phyloP scores from a whole-genome alignment of 2,888 invertebrate species.

The Timema cristinae region DNA sequence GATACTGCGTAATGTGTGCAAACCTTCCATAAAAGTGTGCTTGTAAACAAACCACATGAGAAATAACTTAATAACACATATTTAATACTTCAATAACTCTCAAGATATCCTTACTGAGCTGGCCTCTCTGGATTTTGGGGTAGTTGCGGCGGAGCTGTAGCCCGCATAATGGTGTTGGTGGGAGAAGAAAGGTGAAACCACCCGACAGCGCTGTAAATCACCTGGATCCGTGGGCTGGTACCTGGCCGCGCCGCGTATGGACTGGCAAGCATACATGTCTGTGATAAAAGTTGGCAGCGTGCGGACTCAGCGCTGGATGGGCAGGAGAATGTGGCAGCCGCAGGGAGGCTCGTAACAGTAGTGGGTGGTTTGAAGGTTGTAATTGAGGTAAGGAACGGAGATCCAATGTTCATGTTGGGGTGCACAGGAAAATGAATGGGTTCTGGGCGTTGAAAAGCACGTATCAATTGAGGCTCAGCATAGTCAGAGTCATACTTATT shows the following conservation, averaged over 20 bases:
- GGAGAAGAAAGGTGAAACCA: slow-evolving; percentile 27
- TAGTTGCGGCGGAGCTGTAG: slow-evolving; percentile 15
- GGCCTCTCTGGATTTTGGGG: slow-evolving; percentile 15
- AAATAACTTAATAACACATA: too few relatives aligned
- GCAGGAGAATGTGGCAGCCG: slow-evolving; percentile 7
- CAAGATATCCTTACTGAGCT: neutral
- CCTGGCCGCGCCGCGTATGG: slow-evolving; percentile 21
- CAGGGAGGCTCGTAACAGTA: slow-evolving; percentile 19
- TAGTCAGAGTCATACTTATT: slow-evolving; percentile 30
- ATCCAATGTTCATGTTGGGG: slow-evolving; percentile 18
- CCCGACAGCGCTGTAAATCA: slow-evolving; percentile 23
- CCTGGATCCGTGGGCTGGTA: neutral
- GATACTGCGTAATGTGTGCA: too few relatives aligned
- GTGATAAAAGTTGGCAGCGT: slow-evolving; percentile 26
- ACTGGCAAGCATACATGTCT: slow-evolving; percentile 28
- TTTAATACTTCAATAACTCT: too few relatives aligned
- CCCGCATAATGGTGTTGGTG: slow-evolving; percentile 25
- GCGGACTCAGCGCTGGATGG: slow-evolving; percentile 15
- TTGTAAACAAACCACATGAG: too few relatives aligned
- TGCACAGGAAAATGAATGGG: slow-evolving; percentile 28
- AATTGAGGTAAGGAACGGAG: slow-evolving; percentile 18
- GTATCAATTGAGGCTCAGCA: slow-evolving; percentile 32
- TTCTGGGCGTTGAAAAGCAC: slow-evolving; percentile 34
- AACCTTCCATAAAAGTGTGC: too few relatives aligned
- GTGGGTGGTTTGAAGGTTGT: slow-evolving; percentile 6